Base-by-base conservation (phyloP, 2,113 vertebrate species). In the Onychorhynchus coronatus region DNA sequence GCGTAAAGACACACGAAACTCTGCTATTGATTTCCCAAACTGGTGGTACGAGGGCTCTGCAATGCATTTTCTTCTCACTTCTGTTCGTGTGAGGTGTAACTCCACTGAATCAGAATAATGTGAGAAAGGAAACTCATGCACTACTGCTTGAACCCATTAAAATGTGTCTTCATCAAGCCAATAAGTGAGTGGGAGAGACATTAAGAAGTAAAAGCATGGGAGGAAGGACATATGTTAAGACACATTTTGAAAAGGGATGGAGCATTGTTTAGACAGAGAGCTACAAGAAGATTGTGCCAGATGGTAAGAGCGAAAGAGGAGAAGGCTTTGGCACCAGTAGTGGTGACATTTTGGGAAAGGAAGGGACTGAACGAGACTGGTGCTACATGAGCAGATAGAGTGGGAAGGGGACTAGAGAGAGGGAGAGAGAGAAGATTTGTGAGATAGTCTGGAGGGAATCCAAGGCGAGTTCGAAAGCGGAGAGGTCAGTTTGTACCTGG, bases 141-240 rank as follows among this genome's bases (percentile, higher is more conserved):
- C 84, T 96, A 95, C 91, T 95, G 35, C 8, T 95, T 95, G 94
- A 95, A 95, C 94, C 94, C 86, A 95, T 96, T 94, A 96, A 96
- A 96, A 93, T 13, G 33, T 96, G 92, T 95, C 91, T 96, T 96
- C 95, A 87, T 94, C 95, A 96, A 91, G 88, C 85, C 96, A 96
- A 96, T 95, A 93, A 96, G 92, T 95, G 96, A 96, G 93, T 96
- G 94, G 96, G 96, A 96, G 95, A 95, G 93, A 89, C 92, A 96
- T 93, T 96, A 96, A 95, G 95, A 95, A 96, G 70, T 66, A 96
- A 91, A 96, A 96, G 94, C 94, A 97, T 95, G 94, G 93, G 95
- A 97, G 95, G 95, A 96, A 96, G 96, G 96, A 96, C 96, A 97
- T 97, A 97, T 96, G 96, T 95, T 97, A 94, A 96, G 93, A 95